Evolutionary conservation across 2,888 invertebrate species (phyloP).

Genomic region (Sipha maydis): DNA sequence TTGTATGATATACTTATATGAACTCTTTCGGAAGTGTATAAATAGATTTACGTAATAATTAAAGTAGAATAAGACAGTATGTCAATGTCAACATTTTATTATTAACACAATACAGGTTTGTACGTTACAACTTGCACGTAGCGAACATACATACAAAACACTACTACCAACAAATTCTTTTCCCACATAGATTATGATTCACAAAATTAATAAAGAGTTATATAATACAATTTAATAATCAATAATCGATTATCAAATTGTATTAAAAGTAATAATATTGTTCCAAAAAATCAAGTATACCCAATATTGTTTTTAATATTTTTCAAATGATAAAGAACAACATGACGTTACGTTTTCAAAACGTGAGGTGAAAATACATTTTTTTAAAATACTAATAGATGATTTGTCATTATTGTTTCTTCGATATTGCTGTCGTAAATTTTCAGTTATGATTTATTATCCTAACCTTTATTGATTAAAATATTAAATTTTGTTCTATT

Average conservation of each 20-base stretch:
- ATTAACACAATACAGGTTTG: neutral
- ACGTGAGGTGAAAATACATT: too few species aligned
- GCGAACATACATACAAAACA: neutral
- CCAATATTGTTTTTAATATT: too few species aligned
- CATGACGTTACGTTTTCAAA: too few species aligned
- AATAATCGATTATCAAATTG: neutral
- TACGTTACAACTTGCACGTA: constrained; percentile 5
- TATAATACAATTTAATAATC: neutral
- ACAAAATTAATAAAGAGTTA: neutral
- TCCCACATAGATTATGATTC: neutral
- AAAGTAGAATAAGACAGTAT: constrained; percentile 4
- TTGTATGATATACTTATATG: neutral
- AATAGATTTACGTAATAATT: neutral
- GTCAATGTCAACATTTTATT: constrained; percentile 45
- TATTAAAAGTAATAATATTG: neutral
- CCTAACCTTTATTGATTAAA: too few species aligned
- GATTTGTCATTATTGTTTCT: too few species aligned
- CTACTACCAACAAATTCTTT: too few species aligned
- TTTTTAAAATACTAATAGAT: too few species aligned
- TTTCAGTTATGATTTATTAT: too few species aligned
- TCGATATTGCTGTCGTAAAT: too few species aligned
- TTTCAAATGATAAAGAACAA: too few species aligned
- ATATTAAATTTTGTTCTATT: too few species aligned
- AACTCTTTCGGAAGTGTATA: constrained; percentile 16
- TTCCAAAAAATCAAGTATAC: neutral